Evolutionary conservation across 2,113 vertebrate species (phyloP), one percentile per base, ranked within the genome.

Genomic region (Grammomys dolichurus): DNA sequence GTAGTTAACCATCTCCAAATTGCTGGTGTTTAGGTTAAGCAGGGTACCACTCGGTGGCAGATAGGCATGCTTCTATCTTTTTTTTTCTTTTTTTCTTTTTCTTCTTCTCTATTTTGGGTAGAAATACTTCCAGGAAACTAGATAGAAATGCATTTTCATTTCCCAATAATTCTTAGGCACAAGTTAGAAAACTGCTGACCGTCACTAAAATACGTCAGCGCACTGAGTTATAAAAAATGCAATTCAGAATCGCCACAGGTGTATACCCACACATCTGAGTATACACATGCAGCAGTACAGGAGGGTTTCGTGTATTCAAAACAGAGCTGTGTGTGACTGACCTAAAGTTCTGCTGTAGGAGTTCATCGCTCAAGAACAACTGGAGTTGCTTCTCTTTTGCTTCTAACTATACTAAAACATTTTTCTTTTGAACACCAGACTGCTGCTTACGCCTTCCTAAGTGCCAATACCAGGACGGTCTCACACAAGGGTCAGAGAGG

Each of bases 11-110:
- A 58, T 97, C 98, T 97, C 96, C 97, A 98, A 98, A 98, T 98
- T 98, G 99, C 99, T 99, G 99, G 99, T 99, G 98, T 98, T 97
- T 95, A 87, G 88, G 97, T 98, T 96, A 98, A 95, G 98, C 96
- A 97, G 95, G 96, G 98, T 22, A 97, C 98, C 98, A 98, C 98
- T 97, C 96, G 96, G 97, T 98, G 98, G 98, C 95, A 98, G 90
- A 94, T 93, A 97, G 99, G 99, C 99, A 98, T 98, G 98, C 98
- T 99, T 99, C 98, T 54, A 90, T 58, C 67, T 89, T 93, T 96
- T 97, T 97, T 96, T 97, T 97, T 97, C 95, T n/a, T 96, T 69
- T 86, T 63, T 90, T 96, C 96, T 97, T 97, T 96, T 93, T 91
- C 43, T 40, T 46, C 98, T 97, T 97, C 98, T 98, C 95, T 98